A percentile compares a stretch with the other conserved stretches of the same genome.
Conservation (phyloP, 2,113 vertebrate genomes). For the Chaetops frenatus region DNA sequence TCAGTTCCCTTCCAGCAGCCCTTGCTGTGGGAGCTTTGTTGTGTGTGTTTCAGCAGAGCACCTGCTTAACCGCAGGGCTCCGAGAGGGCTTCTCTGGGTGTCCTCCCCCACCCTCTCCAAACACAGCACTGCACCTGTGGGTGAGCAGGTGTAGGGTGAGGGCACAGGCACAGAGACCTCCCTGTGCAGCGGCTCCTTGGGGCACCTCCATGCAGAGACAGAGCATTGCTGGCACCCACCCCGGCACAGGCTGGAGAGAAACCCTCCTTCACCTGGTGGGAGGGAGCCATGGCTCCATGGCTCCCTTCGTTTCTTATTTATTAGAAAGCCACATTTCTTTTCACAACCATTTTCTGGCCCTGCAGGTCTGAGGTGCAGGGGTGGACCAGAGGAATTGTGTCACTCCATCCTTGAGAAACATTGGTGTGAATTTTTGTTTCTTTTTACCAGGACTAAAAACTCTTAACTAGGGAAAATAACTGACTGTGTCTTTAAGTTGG, state of each 20-base stretch:
- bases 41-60: neutral
- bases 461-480: neutral
- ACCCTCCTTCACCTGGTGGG: accelerated
- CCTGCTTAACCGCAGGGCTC: neutral
- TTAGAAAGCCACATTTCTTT: neutral
- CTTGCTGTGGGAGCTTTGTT: neutral
- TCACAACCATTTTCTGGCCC: accelerated
- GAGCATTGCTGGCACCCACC: neutral
- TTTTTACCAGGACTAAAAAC: neutral
- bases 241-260: accelerated
- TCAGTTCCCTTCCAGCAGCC: neutral
- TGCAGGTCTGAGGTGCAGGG: neutral
- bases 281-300: neutral
- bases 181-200: neutral
- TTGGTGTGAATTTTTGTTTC: accelerated
- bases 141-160: neutral
- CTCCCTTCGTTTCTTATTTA: neutral
- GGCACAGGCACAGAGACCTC: neutral
- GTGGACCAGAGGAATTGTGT: neutral
- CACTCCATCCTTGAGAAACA: neutral
- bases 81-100: neutral
- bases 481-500: neutral
- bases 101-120: neutral
- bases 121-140: neutral
- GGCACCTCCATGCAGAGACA: neutral